A percentile compares a stretch with the other conserved stretches of the same genome.
Conservation (phyloP, 2,888 invertebrate species). For the Leptopilina myrica region DNA sequence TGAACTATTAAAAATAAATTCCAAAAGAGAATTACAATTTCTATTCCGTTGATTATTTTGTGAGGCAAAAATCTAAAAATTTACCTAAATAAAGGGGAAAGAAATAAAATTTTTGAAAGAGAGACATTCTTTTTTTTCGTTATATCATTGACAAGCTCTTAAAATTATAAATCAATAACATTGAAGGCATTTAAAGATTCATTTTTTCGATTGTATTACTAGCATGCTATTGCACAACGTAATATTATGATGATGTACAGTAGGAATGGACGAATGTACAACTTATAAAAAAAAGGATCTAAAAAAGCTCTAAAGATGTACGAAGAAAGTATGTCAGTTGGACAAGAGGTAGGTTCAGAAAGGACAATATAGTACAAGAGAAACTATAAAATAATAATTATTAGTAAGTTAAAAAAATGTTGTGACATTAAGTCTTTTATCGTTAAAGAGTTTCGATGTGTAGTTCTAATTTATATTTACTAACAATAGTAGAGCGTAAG, state of each 20-base stretch:
- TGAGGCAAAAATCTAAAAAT: not conserved
- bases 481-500: too few relatives aligned
- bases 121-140: not conserved
- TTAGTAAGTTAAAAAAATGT: too few relatives aligned
- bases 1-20: not conserved
- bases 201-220: not conserved
- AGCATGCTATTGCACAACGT: not conserved
- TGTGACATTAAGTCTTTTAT: too few relatives aligned
- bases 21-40: not conserved
- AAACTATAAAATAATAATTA: too few relatives aligned
- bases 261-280: not conserved
- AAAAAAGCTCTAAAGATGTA: constrained; percentile 71
- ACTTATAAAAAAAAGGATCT: constrained; percentile 47
- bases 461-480: too few relatives aligned
- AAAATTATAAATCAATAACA: constrained; percentile 32
- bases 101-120: not conserved
- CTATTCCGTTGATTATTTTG: not conserved
- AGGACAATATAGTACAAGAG: too few relatives aligned
- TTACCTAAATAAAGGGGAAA: not conserved
- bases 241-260: not conserved
- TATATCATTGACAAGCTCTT: constrained; percentile 7
- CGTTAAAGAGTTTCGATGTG: too few relatives aligned
- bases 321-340: constrained; percentile 73
- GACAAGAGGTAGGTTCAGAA: constrained; percentile 70
- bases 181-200: not conserved